Percentiles rank a stretch among this genome's conserved stretches.
Evolutionary conservation across 1,140 invertebrate genomes (phyloP).

Genomic region (Pectinophora gossypiella): DNA sequence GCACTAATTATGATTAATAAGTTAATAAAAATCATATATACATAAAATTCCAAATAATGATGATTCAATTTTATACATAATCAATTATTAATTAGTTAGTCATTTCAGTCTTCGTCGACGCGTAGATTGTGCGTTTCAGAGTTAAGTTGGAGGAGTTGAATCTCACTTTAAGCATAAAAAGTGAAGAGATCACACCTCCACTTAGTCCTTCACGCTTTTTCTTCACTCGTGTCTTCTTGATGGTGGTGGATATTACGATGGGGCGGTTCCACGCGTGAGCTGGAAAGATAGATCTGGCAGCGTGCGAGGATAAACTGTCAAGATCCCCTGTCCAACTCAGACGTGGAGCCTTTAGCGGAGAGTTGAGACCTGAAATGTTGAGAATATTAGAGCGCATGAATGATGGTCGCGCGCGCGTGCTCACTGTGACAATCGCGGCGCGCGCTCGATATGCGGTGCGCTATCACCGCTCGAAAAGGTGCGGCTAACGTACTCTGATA

Average conservation of each 20-base stretch:
- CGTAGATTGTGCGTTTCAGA: slow-evolving; percentile 51
- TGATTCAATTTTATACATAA: too few species aligned
- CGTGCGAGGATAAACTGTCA: slow-evolving; percentile 60
- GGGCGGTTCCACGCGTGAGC: slow-evolving; percentile 64
- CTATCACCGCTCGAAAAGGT: slow-evolving; percentile 67
- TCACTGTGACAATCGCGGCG: slow-evolving; percentile 44
- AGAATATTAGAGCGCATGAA: slow-evolving; percentile 18
- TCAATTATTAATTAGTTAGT: too few species aligned
- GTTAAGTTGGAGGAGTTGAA: slow-evolving; percentile 77
- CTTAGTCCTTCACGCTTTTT: slow-evolving; percentile 66
- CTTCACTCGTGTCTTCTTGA: not conserved
- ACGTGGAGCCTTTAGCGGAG: slow-evolving; percentile 43
- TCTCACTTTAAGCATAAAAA: slow-evolving; percentile 76
- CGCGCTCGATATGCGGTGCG: slow-evolving; percentile 39
- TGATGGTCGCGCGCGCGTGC: slow-evolving; percentile 28
- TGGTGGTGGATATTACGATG: slow-evolving; percentile 12
- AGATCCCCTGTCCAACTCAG: slow-evolving; percentile 76
- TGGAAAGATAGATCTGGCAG: slow-evolving; percentile 78
- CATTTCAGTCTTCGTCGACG: too few species aligned
- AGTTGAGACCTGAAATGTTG: slow-evolving; percentile 32
- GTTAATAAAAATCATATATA: too few species aligned
- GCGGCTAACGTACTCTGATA: slow-evolving; percentile 66
- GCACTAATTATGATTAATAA: too few species aligned
- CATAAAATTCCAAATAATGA: too few species aligned
- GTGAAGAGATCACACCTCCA: slow-evolving; percentile 78